Conservation (phyloP, 2,797 vertebrate genomes). For the Alosa sapidissima region DNA sequence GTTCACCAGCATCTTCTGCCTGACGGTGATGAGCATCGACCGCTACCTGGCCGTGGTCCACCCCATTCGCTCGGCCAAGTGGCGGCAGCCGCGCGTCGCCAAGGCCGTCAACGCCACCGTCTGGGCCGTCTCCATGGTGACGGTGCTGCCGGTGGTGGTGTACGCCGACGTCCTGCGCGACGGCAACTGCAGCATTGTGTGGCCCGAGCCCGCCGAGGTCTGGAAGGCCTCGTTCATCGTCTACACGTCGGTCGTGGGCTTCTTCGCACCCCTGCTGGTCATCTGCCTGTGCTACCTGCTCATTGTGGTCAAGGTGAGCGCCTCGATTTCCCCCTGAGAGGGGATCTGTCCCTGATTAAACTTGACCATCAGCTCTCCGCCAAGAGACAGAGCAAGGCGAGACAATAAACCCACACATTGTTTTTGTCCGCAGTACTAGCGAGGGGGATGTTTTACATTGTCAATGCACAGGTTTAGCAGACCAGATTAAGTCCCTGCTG, state of each 20-base stretch:
- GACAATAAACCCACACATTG: background rate
- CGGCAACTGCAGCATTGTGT: slow-evolving; percentile 91
- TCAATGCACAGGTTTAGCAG: too few relatives aligned
- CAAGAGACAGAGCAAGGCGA: background rate
- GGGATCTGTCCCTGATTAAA: background rate
- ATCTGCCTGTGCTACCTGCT: slow-evolving; percentile 95
- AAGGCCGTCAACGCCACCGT: slow-evolving; percentile 83
- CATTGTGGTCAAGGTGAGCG: slow-evolving; percentile 83
- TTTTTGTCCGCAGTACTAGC: background rate
- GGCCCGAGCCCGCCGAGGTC: slow-evolving; percentile 87
- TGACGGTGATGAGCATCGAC: slow-evolving; percentile 94
- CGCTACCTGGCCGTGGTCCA: slow-evolving; percentile 93
- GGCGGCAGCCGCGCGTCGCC: slow-evolving; percentile 87
- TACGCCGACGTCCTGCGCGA: slow-evolving; percentile 87
- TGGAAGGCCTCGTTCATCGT: slow-evolving; percentile 90
- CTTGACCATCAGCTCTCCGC: background rate
- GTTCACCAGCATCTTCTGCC: slow-evolving; percentile 95
- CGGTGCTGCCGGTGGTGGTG: slow-evolving; percentile 87
- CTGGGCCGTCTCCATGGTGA: slow-evolving; percentile 86
- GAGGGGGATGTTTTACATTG: background rate
- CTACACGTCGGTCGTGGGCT: slow-evolving; percentile 87
- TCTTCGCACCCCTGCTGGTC: slow-evolving; percentile 88
- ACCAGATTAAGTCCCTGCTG: background rate
- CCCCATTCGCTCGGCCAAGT: slow-evolving; percentile 85
- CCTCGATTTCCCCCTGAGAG: background rate